Percentiles rank a stretch among this genome's conserved stretches.
Conservation (phyloP, 2,888 invertebrate genomes). For the Corbicula japonica region DNA sequence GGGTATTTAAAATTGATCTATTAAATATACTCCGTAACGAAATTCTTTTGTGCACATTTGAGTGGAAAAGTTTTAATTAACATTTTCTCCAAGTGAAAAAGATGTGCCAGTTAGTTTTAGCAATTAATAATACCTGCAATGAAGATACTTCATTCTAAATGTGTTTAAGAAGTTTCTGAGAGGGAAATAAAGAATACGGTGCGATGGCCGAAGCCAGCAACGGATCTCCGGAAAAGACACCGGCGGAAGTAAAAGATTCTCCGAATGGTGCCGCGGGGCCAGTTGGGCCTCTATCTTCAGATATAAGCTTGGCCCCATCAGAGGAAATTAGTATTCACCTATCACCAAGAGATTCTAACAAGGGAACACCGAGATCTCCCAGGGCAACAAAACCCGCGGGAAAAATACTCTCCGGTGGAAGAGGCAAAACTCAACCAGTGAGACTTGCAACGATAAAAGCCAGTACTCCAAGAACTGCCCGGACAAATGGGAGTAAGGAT, state of each 20-base stretch:
- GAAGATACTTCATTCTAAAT: no score
- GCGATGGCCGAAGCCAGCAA: slow-evolving; percentile 61
- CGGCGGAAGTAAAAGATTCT: slow-evolving; percentile 28
- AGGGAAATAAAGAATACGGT: no score
- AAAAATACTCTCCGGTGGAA: slow-evolving; percentile 3
- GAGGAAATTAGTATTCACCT: slow-evolving; percentile 59
- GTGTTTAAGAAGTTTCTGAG: no score
- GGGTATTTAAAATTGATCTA: no score
- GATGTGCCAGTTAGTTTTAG: no score
- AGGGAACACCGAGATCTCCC: slow-evolving; percentile 16
- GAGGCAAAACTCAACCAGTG: not conserved
- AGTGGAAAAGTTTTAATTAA: no score
- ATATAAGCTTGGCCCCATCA: slow-evolving; percentile 31
- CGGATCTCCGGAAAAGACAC: slow-evolving; percentile 2
- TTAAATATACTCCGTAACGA: no score
- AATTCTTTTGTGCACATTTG: no score
- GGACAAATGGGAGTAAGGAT: not conserved
- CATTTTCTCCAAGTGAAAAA: no score
- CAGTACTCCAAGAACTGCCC: slow-evolving; percentile 16
- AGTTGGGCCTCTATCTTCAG: not conserved
- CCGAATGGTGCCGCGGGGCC: slow-evolving; percentile 47
- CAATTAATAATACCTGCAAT: no score
- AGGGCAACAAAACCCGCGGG: slow-evolving; percentile 35
- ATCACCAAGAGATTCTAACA: slow-evolving; percentile 41
- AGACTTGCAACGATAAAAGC: not conserved